Evolutionary conservation across 2,113 vertebrate species (phyloP).

Genomic region (Notarius quadriscutis): DNA sequence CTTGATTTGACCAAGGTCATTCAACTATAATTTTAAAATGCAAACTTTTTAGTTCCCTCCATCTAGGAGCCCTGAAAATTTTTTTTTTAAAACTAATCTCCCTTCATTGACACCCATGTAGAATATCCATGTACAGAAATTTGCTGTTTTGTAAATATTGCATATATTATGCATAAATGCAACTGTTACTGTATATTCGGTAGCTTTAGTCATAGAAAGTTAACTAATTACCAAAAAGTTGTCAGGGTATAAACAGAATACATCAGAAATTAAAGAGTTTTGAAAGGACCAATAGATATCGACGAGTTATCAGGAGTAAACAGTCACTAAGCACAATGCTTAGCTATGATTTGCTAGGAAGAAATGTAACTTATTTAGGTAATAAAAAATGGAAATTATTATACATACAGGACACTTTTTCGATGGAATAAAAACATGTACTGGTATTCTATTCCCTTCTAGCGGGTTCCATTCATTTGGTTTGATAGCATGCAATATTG

Average conservation of each 20-base stretch:
- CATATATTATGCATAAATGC: neutral
- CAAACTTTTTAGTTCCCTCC: neutral
- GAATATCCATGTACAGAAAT: neutral
- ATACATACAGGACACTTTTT: too few relatives aligned
- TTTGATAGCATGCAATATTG: too few relatives aligned
- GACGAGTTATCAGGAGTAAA: neutral
- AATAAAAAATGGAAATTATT: too few relatives aligned
- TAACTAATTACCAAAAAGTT: neutral
- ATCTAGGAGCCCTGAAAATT: neutral
- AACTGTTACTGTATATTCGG: neutral
- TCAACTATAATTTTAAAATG: neutral
- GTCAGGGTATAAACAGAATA: neutral
- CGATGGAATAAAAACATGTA: too few relatives aligned
- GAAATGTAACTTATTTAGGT: neutral
- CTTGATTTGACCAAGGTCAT: neutral
- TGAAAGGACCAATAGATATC: neutral
- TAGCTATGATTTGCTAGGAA: neutral
- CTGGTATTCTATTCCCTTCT: too few relatives aligned
- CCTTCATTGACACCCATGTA: neutral
- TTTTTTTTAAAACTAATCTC: neutral
- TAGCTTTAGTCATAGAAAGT: neutral
- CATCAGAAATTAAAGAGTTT: neutral
- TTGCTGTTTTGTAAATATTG: neutral
- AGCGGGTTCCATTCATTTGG: too few relatives aligned
- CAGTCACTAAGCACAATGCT: neutral